Conservation (phyloP, 2,888 invertebrate species). For the Drosophila anceps region DNA sequence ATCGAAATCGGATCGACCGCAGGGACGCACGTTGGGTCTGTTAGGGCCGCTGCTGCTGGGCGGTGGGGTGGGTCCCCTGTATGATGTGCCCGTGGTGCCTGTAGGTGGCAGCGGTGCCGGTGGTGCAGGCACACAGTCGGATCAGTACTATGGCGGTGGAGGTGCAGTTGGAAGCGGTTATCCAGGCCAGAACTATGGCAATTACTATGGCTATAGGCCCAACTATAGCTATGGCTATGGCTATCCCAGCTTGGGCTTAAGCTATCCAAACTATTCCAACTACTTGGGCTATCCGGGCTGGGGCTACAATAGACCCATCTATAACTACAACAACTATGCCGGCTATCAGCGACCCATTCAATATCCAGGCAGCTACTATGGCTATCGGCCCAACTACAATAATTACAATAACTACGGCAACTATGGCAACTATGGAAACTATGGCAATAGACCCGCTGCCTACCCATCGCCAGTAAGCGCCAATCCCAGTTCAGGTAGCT, state of each 20-base stretch:
- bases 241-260: constrained; percentile 11
- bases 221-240: constrained; percentile 21
- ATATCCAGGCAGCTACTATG: constrained; percentile 43
- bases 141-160: constrained; percentile 57
- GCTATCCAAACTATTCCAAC: constrained; percentile 32
- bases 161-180: constrained; percentile 21
- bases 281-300: constrained; percentile 53
- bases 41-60: constrained; percentile 62
- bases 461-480: constrained; percentile 4
- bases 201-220: constrained; percentile 36
- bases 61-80: constrained; percentile 34
- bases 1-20: constrained; percentile 17
- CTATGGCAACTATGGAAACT: constrained; percentile 31
- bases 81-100: constrained; percentile 45
- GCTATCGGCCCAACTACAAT: constrained; percentile 44
- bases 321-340: constrained; percentile 51
- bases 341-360: constrained; percentile 65
- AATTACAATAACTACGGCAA: constrained; percentile 24
- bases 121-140: constrained; percentile 53
- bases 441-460: constrained; percentile 26
- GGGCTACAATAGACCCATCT: constrained; percentile 59
- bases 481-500: constrained; percentile 4
- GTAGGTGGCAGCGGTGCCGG: constrained; percentile 15
- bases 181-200: constrained; percentile 36
- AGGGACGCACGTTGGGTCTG: constrained; percentile 70